Evolutionary conservation across 2,888 invertebrate species (phyloP).

Genomic region (Uropetala carovei): DNA sequence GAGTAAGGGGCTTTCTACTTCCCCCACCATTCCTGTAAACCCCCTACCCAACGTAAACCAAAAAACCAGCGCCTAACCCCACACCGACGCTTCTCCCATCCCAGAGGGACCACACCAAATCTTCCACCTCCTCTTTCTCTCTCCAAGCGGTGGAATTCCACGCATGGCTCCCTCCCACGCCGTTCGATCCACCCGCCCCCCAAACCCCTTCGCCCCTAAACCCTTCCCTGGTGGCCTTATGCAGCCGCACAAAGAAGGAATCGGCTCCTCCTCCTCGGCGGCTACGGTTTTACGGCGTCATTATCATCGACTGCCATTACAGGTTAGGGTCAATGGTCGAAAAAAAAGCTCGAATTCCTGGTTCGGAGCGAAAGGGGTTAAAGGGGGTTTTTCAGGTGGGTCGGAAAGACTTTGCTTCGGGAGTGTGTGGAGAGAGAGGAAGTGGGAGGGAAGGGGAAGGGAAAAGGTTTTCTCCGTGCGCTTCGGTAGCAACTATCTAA

Average conservation of each 20-base stretch:
- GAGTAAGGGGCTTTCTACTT: no score
- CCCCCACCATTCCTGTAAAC: not conserved
- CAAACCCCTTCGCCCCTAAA: not conserved
- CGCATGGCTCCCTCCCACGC: constrained; percentile 7
- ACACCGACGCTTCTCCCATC: not conserved
- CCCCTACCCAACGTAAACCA: not conserved
- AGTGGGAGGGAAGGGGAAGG: not conserved
- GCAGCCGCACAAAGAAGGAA: constrained; percentile 48
- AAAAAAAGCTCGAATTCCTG: constrained; percentile 1
- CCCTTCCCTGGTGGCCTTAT: not conserved
- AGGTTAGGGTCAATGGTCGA: constrained; percentile 35
- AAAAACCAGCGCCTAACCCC: not conserved
- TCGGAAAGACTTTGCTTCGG: not conserved
- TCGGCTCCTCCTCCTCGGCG: constrained; percentile 41
- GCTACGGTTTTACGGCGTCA: constrained; percentile 54
- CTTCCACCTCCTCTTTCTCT: not conserved
- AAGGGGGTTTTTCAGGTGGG: constrained; percentile 15
- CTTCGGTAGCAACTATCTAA: not conserved
- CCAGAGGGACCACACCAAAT: no score
- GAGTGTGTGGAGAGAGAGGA: not conserved
- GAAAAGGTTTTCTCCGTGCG: not conserved
- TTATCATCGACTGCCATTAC: constrained; percentile 59
- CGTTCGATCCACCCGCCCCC: not conserved
- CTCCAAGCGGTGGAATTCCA: not conserved
- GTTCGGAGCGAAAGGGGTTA: not conserved